Evolutionary conservation across 2,113 vertebrate genomes (phyloP).

Genomic region (Nibea albiflora): DNA sequence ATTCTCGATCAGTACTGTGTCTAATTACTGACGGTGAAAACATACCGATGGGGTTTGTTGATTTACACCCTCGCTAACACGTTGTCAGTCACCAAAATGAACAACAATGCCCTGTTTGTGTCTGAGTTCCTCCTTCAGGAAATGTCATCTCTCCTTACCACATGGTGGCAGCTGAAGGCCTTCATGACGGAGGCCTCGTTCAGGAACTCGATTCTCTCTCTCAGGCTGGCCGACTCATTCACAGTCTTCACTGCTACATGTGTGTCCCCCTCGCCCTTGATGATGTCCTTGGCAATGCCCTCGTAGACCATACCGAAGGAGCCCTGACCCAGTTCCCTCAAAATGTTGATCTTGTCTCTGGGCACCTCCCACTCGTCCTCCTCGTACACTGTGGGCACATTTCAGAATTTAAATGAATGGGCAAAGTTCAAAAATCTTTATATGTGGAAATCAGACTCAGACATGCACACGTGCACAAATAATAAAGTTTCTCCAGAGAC

Average conservation of each 20-base stretch:
- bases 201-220: constrained; percentile 96
- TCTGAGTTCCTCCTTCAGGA: background rate
- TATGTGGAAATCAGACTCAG: too few species aligned
- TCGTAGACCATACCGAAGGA: constrained; percentile 99
- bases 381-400: constrained; percentile 89
- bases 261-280: constrained; percentile 91
- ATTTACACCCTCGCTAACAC: constrained; percentile 10
- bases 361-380: constrained; percentile 97
- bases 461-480: too few species aligned
- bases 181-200: constrained; percentile 99
- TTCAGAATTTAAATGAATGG: background rate
- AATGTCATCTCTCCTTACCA: constrained; percentile 84
- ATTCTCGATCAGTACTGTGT: background rate
- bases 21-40: constrained; percentile 11
- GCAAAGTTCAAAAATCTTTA: too few species aligned
- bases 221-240: constrained; percentile 94
- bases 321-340: constrained; percentile 94
- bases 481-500: too few species aligned
- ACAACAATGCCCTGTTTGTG: background rate
- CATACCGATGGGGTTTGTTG: background rate
- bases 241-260: constrained; percentile 95
- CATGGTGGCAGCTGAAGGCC: constrained; percentile 96
- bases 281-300: constrained; percentile 91
- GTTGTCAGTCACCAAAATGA: background rate
- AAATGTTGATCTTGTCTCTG: constrained; percentile 92